Conservation (phyloP, 2,113 vertebrate species). For the Cochlearius cochlearius region DNA sequence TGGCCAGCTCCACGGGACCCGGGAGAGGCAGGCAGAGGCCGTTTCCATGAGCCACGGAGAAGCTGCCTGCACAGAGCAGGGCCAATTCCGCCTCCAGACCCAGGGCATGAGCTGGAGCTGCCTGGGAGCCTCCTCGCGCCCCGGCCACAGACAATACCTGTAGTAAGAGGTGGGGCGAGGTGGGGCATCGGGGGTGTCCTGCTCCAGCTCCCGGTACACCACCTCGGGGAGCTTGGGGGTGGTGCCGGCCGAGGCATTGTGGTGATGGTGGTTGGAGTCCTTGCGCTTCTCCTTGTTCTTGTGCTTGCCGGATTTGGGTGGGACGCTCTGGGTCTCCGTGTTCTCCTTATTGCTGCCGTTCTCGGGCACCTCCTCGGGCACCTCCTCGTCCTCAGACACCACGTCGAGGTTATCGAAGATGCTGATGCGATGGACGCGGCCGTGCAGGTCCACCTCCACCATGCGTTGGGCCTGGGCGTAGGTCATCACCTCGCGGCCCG, state of each 20-base stretch:
- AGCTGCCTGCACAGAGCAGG: rapidly evolving
- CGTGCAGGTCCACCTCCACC: constrained; percentile 96
- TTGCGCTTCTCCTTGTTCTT: constrained; percentile 98
- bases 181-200: constrained; percentile 91
- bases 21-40: background rate
- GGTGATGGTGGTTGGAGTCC: constrained; percentile 88
- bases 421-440: constrained; percentile 94
- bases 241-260: constrained; percentile 83
- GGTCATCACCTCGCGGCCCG: constrained; percentile 93
- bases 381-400: constrained; percentile 94
- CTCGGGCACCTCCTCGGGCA: constrained; percentile 80
- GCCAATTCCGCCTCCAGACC: background rate
- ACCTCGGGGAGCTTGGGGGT: constrained; percentile 94
- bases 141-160: constrained; percentile 73
- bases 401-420: constrained; percentile 97
- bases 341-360: constrained; percentile 90
- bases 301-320: constrained; percentile 93
- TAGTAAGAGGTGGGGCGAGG: constrained; percentile 92
- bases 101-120: background rate
- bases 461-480: constrained; percentile 96
- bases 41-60: background rate
- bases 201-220: constrained; percentile 93
- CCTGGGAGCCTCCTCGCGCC: background rate
- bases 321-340: constrained; percentile 80
- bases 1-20: rapidly evolving